phyloP scores from a whole-genome alignment of 2,113 vertebrate species.

The Speoplatyrhinus poulsoni region DNA sequence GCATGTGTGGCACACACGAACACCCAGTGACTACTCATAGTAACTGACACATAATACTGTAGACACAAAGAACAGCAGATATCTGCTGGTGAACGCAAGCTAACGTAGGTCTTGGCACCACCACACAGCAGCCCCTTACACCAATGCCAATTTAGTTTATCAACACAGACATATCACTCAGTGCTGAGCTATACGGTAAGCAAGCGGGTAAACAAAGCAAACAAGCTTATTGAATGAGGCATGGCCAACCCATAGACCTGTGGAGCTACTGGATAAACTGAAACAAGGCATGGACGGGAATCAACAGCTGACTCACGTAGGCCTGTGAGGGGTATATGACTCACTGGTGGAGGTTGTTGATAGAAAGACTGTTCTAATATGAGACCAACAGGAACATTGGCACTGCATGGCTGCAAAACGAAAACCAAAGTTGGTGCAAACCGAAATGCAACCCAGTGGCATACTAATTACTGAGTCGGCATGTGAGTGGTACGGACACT shows the following conservation, averaged over 20 bases:
- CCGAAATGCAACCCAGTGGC: not conserved
- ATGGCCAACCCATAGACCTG: constrained; percentile 6
- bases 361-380: constrained; percentile 20
- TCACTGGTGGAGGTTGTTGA: constrained; percentile 37
- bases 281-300: constrained; percentile 57
- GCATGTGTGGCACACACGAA: too few relatives aligned
- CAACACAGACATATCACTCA: not conserved
- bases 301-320: constrained; percentile 53
- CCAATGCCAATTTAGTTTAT: constrained; percentile 3
- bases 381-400: not conserved
- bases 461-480: not conserved
- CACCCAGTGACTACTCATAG: too few relatives aligned
- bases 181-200: not conserved
- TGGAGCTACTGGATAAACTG: constrained; percentile 21
- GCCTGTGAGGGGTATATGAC: constrained; percentile 37
- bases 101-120: not conserved
- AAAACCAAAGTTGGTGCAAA: constrained; percentile 2
- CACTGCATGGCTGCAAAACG: not conserved
- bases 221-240: not conserved
- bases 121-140: not conserved
- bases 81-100: not conserved
- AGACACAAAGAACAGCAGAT: too few relatives aligned
- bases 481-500: not conserved
- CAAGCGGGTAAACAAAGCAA: constrained; percentile 16
- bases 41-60: not conserved